These are phyloP conservation scores for Muscina levida DNA, from an alignment of 2,888 invertebrate genomes.

Conservation along the genomic window DNA sequence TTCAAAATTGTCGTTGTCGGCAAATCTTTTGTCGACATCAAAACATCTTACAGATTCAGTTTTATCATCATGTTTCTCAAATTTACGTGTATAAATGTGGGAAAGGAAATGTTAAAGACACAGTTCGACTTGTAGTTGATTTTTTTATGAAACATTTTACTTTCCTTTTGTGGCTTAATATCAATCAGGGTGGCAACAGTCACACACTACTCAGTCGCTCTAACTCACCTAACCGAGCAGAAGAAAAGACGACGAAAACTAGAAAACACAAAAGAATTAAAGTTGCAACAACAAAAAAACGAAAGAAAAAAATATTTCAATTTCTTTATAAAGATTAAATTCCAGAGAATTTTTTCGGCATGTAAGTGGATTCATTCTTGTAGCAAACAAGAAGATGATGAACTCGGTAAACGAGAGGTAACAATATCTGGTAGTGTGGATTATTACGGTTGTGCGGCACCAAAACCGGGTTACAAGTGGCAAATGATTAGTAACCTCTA, in stretches of 20 bases:
- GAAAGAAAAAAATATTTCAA: too few relatives aligned
- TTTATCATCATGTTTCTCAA: slow-evolving; percentile 50
- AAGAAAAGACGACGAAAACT: too few relatives aligned
- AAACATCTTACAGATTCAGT: slow-evolving; percentile 33
- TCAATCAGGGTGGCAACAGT: slow-evolving; percentile 68
- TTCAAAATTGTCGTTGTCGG: slow-evolving; percentile 39
- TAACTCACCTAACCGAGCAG: too few relatives aligned
- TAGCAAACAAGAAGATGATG: not conserved
- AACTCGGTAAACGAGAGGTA: slow-evolving; percentile 4
- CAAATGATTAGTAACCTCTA: slow-evolving; percentile 61
- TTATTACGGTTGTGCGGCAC: slow-evolving; percentile 3
- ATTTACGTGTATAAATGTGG: slow-evolving; percentile 62
- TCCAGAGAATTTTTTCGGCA: slow-evolving; percentile 63
- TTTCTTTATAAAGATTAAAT: slow-evolving; percentile 64
- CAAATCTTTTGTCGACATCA: slow-evolving; percentile 62
- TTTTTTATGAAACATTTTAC: slow-evolving; percentile 44
- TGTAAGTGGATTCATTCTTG: slow-evolving; percentile 60
- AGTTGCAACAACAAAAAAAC: slow-evolving; percentile 2
- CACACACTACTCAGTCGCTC: slow-evolving; percentile 33
- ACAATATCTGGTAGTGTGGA: slow-evolving; percentile 33
- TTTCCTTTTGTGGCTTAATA: slow-evolving; percentile 55
- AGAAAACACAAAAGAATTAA: slow-evolving; percentile 34
- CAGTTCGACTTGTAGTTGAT: not conserved
- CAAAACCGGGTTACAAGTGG: slow-evolving; percentile 49
- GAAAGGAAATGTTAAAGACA: slow-evolving; percentile 59